These are phyloP conservation scores for Xerus rutilus DNA, from an alignment of 2,797 vertebrate species.

Conservation along the genomic window DNA sequence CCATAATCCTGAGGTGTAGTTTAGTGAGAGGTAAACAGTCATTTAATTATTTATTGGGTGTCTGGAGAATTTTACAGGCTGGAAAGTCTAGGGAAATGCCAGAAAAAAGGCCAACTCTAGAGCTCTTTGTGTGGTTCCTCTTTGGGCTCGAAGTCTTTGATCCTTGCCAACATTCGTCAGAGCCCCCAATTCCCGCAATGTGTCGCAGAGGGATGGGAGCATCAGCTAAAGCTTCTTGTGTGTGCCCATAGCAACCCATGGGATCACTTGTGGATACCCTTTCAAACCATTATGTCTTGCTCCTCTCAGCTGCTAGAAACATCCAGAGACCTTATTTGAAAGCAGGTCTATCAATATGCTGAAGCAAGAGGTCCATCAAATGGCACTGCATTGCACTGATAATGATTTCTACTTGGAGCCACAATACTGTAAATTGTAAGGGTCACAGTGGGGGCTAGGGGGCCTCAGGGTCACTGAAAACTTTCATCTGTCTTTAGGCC, in stretches of 20 bases:
- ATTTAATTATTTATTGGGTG: constrained; percentile 67
- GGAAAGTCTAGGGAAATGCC: constrained; percentile 34
- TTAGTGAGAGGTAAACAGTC: constrained; percentile 42
- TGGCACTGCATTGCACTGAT: neutral
- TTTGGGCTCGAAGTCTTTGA: neutral
- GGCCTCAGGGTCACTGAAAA: neutral
- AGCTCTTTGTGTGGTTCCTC: neutral
- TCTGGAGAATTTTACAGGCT: constrained; percentile 70
- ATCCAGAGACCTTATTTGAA: neutral
- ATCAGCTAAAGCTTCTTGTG: neutral
- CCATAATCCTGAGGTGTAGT: neutral
- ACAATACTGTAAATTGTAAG: neutral
- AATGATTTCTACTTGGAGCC: constrained; percentile 1
- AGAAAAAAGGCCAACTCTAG: neutral
- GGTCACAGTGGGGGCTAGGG: neutral
- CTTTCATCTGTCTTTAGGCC: neutral
- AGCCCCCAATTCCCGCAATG: neutral
- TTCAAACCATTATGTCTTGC: neutral
- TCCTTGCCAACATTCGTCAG: neutral
- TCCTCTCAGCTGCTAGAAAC: constrained; percentile 25
- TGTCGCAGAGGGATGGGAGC: neutral
- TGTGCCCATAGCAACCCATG: neutral
- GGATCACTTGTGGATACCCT: neutral
- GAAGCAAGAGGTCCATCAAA: neutral
- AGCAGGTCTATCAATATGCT: neutral